Base-by-base conservation (phyloP, 2,888 invertebrate genomes). In the Diaperis boleti region DNA sequence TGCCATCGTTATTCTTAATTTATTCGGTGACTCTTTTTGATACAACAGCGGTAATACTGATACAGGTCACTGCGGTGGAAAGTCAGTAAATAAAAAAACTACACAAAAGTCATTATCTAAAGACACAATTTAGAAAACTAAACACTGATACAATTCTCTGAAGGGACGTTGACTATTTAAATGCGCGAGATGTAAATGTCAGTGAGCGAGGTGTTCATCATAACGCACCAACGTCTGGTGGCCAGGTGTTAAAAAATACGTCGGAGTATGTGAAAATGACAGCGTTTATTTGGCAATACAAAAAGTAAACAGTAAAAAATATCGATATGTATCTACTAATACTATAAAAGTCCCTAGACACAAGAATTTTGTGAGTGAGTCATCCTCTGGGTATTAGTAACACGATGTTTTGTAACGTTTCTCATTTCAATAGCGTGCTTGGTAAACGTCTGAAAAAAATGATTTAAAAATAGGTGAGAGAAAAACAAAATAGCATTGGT, bases 41-140 rank as follows among this genome's bases (percentile, higher is more conserved):
- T 57, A 47, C 47, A 47, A 55, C 55, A 55, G 55, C 55, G 55
- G 47, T 59, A 49, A 49, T 59, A 59, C 59, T 59, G 49, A 59
- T 59, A 59, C 59, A 59, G 47, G 47, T 49, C 59, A 59, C 59
- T 49, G 59, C 29, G 49, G 20, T 49, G 57, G 29, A 52, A 44
- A 55, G 29, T 54, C 56, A 33, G 33, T 35, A 45, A 33, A 37
- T 45, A 47, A 39, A 59, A 57, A 59, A 41, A 56, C 26, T 56
- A 56, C 29, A 59, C 33, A 59, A 39, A 59, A 57, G n/a, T n/a
- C n/a, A 49, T 37, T 20, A 20, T 45, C 57, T 57, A 57, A 39
- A 56, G n/a, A 39, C 13, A 49, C 49, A 59, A 59, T 59, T 59
- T 59, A 59, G 59, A 57, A 57, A 47, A 57, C 26, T 57, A 57